phyloP scores from a whole-genome alignment of 2,888 invertebrate genomes.

The Odiellus spinosus region DNA sequence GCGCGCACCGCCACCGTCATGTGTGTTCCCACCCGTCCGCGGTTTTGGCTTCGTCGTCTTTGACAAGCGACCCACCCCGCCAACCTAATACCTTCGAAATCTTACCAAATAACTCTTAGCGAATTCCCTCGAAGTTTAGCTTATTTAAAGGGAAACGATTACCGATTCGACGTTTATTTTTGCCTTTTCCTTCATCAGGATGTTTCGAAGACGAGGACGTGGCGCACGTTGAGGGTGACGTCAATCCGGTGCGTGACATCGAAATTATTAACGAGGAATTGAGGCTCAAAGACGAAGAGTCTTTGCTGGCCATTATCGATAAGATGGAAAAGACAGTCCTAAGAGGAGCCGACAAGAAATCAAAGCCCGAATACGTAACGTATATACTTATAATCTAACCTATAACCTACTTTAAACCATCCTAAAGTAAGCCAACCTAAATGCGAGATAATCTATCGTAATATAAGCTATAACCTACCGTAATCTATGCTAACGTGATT shows the following conservation, averaged over 20 bases:
- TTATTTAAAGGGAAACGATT: no score
- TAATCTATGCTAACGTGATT: neutral
- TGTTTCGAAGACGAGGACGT: constrained; percentile 97
- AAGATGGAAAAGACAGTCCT: constrained; percentile 59
- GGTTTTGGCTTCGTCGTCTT: no score
- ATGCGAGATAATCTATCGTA: no score
- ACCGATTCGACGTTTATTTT: no score
- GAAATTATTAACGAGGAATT: constrained; percentile 93
- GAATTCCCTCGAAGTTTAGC: no score
- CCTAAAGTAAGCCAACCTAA: neutral
- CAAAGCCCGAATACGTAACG: constrained; percentile 85
- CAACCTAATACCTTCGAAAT: no score
- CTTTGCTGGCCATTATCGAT: constrained; percentile 60
- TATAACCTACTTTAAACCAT: neutral
- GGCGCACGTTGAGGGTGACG: constrained; percentile 95
- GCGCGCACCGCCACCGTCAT: no score
- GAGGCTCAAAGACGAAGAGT: constrained; percentile 83
- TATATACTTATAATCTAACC: neutral
- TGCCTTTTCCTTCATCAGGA: constrained; percentile 40
- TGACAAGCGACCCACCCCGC: no score
- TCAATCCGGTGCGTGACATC: constrained; percentile 88
- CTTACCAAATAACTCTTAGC: no score
- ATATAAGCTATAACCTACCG: neutral
- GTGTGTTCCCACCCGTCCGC: no score
- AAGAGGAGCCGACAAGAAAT: constrained; percentile 79